Evolutionary conservation across 2,888 invertebrate species (phyloP), one percentile per base, ranked within the genome.

Genomic region (Tetropium fuscum): DNA sequence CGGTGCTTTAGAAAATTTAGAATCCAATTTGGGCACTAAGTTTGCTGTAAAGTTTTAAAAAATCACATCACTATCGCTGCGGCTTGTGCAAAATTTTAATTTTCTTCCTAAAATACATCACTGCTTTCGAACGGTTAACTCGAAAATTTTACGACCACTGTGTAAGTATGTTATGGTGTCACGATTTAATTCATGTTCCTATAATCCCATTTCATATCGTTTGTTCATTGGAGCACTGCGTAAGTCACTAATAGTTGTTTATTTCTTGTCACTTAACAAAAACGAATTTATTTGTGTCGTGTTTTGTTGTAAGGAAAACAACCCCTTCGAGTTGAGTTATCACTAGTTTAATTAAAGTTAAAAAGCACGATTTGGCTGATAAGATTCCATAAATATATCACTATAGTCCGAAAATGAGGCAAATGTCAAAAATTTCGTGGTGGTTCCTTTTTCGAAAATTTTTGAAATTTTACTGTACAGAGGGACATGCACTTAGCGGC

Each of bases 121-220:
- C 72, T 66, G 60, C 32, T 44, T 18, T 53, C 32, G 36, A 53
- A 45, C 48, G 53, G 48, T 58, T 34, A 44, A 44, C 51, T 40
- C 51, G 40, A 38, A 38, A 51, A 51, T 40, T 40, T 51, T 40
- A 48, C 34, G 40, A 40, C 40, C 51, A 51, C 48, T 44, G 10
- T 25, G 45, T 66, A 78, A 76, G 76, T 77, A 64, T 76, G 77
- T 78, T 74, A 73, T 63, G 71, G 72, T 78, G 77, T 78, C 77
- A 77, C 60, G 64, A 55, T 56, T 66, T 63, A 60, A 55, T 51
- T 51, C 38, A 49, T 25, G 51, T 51, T 51, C 40, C 27, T 40
- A 51, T 51, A 40, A 40, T 51, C 40, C 51, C 51, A 51, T 51
- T 51, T 40, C 27, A 15, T 40, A 18, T 40, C 6, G 11, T 20